These are phyloP conservation scores for Mellivora capensis DNA, from an alignment of 2,113 vertebrate genomes.

Conservation along the genomic window DNA sequence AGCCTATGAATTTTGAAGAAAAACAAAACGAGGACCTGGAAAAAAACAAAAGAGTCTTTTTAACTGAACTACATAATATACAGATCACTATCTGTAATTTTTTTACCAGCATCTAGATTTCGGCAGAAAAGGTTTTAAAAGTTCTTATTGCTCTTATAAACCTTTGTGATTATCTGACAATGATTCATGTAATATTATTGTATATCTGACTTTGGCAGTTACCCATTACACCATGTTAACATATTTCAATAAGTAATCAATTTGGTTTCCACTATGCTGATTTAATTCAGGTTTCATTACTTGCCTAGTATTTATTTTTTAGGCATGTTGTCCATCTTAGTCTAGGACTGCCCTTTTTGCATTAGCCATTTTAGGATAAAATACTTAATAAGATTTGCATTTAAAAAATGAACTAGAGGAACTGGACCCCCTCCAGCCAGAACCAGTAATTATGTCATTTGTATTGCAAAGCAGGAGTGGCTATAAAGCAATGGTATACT, in stretches of 20 bases:
- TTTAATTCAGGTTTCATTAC: slow-evolving; percentile 83
- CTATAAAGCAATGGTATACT: slow-evolving; percentile 81
- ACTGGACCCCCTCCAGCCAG: slow-evolving; percentile 84
- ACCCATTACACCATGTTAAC: slow-evolving; percentile 82
- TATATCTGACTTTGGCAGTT: slow-evolving; percentile 78
- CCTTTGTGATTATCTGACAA: slow-evolving; percentile 63
- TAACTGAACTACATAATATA: slow-evolving; percentile 6
- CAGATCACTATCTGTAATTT: slow-evolving; percentile 57
- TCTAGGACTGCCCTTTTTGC: slow-evolving; percentile 80
- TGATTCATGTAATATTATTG: slow-evolving; percentile 83
- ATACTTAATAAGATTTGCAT: slow-evolving; percentile 88
- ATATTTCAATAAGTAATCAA: slow-evolving; percentile 86
- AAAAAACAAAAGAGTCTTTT: background rate
- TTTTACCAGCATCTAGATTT: slow-evolving; percentile 73
- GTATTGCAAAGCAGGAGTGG: slow-evolving; percentile 85
- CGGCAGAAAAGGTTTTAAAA: slow-evolving; percentile 73
- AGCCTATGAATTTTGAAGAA: background rate
- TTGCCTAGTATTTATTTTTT: slow-evolving; percentile 81
- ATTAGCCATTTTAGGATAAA: slow-evolving; percentile 86
- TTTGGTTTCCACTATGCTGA: slow-evolving; percentile 76
- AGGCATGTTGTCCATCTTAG: slow-evolving; percentile 81
- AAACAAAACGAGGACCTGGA: background rate
- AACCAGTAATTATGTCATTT: slow-evolving; percentile 87
- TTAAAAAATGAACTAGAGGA: slow-evolving; percentile 86
- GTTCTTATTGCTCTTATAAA: slow-evolving; percentile 64